Conservation (phyloP, 2,888 invertebrate species). For the Acanthacorydalis orientalis region DNA sequence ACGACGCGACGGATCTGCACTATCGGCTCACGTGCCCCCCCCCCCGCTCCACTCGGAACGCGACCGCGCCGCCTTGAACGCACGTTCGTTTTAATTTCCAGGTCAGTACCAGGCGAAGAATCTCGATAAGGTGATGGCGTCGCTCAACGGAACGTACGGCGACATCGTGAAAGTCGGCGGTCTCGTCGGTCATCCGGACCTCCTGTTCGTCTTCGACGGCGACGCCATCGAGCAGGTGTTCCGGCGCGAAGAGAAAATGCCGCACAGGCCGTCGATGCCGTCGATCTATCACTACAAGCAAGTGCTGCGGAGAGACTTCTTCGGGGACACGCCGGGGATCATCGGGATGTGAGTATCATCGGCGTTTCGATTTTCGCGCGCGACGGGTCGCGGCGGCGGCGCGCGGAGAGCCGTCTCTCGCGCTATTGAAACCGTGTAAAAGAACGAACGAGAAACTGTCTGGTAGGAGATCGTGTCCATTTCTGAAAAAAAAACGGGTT, state of each 20-base stretch:
- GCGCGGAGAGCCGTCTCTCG: too few relatives aligned
- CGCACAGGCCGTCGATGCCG: constrained; percentile 56
- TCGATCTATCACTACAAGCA: constrained; percentile 56
- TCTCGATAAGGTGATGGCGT: constrained; percentile 40
- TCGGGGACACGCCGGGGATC: constrained; percentile 51
- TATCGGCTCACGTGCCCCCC: too few relatives aligned
- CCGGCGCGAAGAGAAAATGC: constrained; percentile 49
- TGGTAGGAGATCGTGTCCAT: too few relatives aligned
- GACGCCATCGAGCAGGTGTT: constrained; percentile 56
- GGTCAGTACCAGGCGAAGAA: constrained; percentile 40
- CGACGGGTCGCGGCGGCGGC: too few relatives aligned
- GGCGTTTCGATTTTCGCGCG: too few relatives aligned
- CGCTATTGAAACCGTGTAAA: too few relatives aligned
- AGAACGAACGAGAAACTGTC: too few relatives aligned
- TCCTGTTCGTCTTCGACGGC: constrained; percentile 55
- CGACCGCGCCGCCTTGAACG: too few relatives aligned
- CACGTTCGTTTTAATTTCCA: constrained; percentile 14
- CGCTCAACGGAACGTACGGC: constrained; percentile 35
- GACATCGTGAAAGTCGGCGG: constrained; percentile 49
- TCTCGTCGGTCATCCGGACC: constrained; percentile 57
- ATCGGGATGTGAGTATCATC: constrained; percentile 63
- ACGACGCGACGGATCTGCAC: too few relatives aligned
- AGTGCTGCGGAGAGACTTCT: constrained; percentile 47
- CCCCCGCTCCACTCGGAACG: too few relatives aligned
- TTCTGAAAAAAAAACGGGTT: too few relatives aligned